phyloP scores from a whole-genome alignment of 2,797 vertebrate species.

The Echeneis naucrates region DNA sequence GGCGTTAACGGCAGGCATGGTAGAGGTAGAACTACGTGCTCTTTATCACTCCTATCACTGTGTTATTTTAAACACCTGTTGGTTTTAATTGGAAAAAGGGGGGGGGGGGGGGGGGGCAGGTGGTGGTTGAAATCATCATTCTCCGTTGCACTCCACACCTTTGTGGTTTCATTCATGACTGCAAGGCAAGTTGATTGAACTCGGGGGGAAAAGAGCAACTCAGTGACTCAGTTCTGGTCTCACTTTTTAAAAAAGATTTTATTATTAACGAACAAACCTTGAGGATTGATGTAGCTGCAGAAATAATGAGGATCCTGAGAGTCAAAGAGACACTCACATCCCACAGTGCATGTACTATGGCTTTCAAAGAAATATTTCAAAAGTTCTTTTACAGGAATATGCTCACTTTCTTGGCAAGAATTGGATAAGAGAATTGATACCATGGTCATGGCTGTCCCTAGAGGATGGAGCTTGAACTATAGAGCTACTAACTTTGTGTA shows the following conservation, averaged over 20 bases:
- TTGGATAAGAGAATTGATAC: background rate
- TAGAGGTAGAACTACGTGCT: background rate
- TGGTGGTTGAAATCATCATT: conserved; percentile 12
- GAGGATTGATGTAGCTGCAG: conserved; percentile 12
- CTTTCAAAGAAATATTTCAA: background rate
- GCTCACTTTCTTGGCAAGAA: background rate
- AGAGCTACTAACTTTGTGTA: background rate
- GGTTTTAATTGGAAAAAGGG: background rate
- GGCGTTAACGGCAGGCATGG: background rate
- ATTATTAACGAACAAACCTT: conserved; percentile 19
- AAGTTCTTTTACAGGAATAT: background rate
- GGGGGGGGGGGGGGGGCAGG: no score
- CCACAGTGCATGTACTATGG: background rate
- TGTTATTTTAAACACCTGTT: background rate
- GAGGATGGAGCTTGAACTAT: background rate
- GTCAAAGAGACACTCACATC: background rate
- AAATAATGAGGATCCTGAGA: conserved; percentile 1
- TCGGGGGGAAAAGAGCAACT: background rate
- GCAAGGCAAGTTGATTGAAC: conserved; percentile 15
- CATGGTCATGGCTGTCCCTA: no score
- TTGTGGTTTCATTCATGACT: conserved; percentile 14
- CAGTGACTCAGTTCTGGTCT: background rate
- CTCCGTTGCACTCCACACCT: background rate
- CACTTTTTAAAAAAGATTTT: background rate
- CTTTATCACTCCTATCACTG: conserved; percentile 4